Evolutionary conservation across 2,797 vertebrate genomes (phyloP), one percentile per base, ranked within the genome.

Genomic region (Aotus griseimembra): DNA sequence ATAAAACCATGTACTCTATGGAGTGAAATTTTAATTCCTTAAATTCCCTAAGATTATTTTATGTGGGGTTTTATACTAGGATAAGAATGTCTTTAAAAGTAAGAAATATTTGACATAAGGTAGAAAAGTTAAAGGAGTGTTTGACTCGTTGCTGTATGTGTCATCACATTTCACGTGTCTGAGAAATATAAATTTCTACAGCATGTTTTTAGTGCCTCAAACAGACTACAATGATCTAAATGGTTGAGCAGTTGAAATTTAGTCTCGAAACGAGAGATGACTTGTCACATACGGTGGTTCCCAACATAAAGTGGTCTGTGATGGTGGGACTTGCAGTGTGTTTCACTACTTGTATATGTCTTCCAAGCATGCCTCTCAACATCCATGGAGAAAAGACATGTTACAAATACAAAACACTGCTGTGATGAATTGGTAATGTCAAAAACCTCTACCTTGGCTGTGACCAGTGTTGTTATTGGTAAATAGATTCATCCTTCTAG

Each of bases 351-450:
- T 72, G 30, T 5, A 85, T 11, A n/a, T 10, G 5, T 79, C 52
- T 82, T 57, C 61, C 20, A 75, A 33, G 39, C 14, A 77, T 19
- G 41, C 7, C 57, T 85, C 91, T 83, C 50, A 52, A 75, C 91
- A 46, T 2, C 4, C 3, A 1, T 17, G 13, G n/a, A 61, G 52
- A 30, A 72, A 55, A 30, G 44, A 11, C 6, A n/a, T 0, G 3
- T 12, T 46, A 14, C 22, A 52, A 88, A 39, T 9, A 55, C 3
- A 13, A 77, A 90, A 7, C 36, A 48, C 30, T 72, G 19, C 46
- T 6, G 10, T 19, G 39, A 28, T 33, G 36, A 83, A 30, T 6
- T 13, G 6, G 17, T 13, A 58, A 89, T 11, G 17, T 17, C 22
- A 57, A 44, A 93, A 93, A 6, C 26, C 12, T 80, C 77, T 30